Evolutionary conservation across 2,797 vertebrate species (phyloP).

Genomic region (Myotis myotis): DNA sequence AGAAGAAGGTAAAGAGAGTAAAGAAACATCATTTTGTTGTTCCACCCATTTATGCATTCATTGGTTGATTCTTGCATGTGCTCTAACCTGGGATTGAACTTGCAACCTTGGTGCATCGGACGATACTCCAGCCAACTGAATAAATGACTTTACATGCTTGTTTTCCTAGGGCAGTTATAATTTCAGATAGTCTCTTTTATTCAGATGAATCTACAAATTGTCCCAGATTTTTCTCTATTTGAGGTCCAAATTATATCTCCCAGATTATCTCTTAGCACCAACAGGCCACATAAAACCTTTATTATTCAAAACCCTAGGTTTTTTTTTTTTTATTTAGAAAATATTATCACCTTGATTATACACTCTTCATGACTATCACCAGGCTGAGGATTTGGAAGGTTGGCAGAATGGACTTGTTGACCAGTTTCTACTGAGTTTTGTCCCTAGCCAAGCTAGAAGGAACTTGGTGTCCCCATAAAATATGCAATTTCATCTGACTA

Average conservation of each 20-base stretch:
- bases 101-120: background rate
- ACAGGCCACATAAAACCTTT: background rate
- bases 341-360: background rate
- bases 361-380: too few relatives aligned
- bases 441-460: background rate
- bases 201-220: background rate
- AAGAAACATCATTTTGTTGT: background rate
- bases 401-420: background rate
- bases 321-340: background rate
- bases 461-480: slow-evolving; percentile 39
- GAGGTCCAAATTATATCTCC: background rate
- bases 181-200: background rate
- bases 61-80: too few relatives aligned
- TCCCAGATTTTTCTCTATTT: background rate
- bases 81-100: background rate
- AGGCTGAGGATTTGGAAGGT: background rate
- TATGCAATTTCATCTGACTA: background rate
- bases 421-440: slow-evolving; percentile 20
- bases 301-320: background rate
- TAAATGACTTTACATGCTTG: background rate
- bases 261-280: background rate
- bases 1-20: background rate
- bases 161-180: background rate
- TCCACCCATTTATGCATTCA: background rate
- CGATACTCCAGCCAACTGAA: background rate